These are phyloP conservation scores for Blera fallax DNA, from an alignment of 2,888 invertebrate genomes.

Conservation along the genomic window DNA sequence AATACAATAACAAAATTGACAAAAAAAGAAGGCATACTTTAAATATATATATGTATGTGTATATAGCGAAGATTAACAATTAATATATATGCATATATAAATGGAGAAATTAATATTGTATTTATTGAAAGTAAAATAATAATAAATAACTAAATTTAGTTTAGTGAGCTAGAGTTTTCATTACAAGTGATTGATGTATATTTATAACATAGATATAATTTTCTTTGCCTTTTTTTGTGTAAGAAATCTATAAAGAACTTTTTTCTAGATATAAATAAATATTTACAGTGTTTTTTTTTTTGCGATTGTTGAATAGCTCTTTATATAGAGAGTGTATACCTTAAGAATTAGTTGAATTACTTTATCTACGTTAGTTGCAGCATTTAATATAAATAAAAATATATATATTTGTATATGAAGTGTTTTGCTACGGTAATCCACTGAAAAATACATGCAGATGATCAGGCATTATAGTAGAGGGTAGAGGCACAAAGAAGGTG, in stretches of 20 bases:
- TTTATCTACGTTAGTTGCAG: constrained; percentile 41
- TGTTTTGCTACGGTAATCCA: constrained; percentile 12
- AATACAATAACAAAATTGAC: constrained; percentile 60
- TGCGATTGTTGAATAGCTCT: neutral
- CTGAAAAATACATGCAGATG: neutral
- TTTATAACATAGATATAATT: neutral
- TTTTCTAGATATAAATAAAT: constrained; percentile 32
- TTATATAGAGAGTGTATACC: neutral
- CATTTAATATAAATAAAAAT: constrained; percentile 27
- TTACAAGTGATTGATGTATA: constrained; percentile 38
- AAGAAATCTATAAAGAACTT: constrained; percentile 53
- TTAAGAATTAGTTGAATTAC: constrained; percentile 51
- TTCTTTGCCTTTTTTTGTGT: constrained; percentile 22
- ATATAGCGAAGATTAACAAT: constrained; percentile 50
- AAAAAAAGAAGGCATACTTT: constrained; percentile 40
- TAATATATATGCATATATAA: constrained; percentile 9
- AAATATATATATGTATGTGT: neutral
- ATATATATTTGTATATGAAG: constrained; percentile 9
- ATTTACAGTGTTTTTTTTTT: constrained; percentile 44
- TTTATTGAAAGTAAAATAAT: constrained; percentile 56
- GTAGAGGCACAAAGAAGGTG: neutral
- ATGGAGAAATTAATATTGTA: constrained; percentile 29
- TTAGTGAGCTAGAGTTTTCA: constrained; percentile 66
- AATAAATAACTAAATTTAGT: constrained; percentile 68
- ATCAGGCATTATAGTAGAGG: neutral